These are phyloP conservation scores for Cygnus olor DNA, from an alignment of 2,797 vertebrate genomes.

Conservation along the genomic window DNA sequence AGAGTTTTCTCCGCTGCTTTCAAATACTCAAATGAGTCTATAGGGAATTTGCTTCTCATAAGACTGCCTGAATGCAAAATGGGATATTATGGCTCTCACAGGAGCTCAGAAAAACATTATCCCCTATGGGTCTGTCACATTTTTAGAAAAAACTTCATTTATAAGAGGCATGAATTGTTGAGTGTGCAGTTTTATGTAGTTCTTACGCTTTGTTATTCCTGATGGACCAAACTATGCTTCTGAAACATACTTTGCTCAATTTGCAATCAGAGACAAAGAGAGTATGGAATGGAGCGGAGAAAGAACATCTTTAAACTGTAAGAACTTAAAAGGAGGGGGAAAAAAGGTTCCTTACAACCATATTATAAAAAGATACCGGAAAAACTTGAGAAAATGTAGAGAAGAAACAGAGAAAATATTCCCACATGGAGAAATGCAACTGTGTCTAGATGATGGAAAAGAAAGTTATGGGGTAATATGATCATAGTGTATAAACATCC, in stretches of 20 bases:
- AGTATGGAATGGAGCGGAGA: neutral
- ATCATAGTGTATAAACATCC: neutral
- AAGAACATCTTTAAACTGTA: neutral
- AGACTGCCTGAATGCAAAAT: slow-evolving; percentile 37
- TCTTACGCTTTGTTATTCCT: slow-evolving; percentile 41
- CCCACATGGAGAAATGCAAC: neutral
- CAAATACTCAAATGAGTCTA: slow-evolving; percentile 21
- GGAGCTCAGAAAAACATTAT: slow-evolving; percentile 28
- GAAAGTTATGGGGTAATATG: neutral
- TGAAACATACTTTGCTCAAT: neutral
- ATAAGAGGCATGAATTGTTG: slow-evolving; percentile 7
- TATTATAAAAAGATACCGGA: neutral
- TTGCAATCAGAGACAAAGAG: neutral
- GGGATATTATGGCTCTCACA: slow-evolving; percentile 20
- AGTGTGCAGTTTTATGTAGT: slow-evolving; percentile 24
- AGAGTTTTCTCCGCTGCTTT: slow-evolving; percentile 25
- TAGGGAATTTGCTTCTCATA: slow-evolving; percentile 41
- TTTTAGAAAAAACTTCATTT: slow-evolving; percentile 24
- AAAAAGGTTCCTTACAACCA: neutral
- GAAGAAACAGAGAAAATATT: neutral
- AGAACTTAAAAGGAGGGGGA: neutral
- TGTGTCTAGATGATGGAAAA: neutral
- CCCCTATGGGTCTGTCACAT: slow-evolving; percentile 23
- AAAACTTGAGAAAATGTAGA: neutral
- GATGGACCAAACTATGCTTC: slow-evolving; percentile 10